Conservation (phyloP, 2,113 vertebrate genomes). For the Chrysemys picta region DNA sequence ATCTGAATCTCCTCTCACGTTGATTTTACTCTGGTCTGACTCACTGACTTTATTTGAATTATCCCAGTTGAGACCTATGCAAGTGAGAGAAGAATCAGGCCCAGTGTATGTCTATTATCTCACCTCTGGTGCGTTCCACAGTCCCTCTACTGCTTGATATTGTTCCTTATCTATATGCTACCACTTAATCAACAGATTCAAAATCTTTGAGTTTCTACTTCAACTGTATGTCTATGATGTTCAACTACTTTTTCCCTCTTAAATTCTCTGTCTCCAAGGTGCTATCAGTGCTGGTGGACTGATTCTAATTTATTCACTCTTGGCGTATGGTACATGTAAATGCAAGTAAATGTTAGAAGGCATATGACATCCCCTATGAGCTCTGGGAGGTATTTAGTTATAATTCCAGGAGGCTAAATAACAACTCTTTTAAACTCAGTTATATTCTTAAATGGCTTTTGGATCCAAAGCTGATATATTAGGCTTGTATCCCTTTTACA, state of each 20-base stretch:
- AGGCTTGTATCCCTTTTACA: background rate
- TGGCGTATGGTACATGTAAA: background rate
- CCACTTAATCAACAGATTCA: background rate
- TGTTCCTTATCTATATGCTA: background rate
- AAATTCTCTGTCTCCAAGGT: background rate
- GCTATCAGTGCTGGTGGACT: background rate
- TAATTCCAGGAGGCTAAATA: background rate
- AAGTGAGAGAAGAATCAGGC: background rate
- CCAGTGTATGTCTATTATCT: background rate
- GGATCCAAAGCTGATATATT: background rate
- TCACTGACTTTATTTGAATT: background rate
- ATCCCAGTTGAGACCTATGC: background rate
- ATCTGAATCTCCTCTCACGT: background rate
- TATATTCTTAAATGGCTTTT: background rate
- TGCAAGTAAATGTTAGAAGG: background rate
- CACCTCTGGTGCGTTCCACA: background rate
- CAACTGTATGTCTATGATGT: background rate
- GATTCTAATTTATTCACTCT: background rate
- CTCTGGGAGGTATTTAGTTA: background rate
- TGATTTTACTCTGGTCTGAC: background rate
- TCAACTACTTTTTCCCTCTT: background rate
- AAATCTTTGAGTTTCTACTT: background rate
- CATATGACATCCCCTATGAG: background rate
- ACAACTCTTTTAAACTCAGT: background rate
- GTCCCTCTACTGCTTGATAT: background rate